phyloP scores from a whole-genome alignment of 2,113 vertebrate species.

The Alouatta palliata region DNA sequence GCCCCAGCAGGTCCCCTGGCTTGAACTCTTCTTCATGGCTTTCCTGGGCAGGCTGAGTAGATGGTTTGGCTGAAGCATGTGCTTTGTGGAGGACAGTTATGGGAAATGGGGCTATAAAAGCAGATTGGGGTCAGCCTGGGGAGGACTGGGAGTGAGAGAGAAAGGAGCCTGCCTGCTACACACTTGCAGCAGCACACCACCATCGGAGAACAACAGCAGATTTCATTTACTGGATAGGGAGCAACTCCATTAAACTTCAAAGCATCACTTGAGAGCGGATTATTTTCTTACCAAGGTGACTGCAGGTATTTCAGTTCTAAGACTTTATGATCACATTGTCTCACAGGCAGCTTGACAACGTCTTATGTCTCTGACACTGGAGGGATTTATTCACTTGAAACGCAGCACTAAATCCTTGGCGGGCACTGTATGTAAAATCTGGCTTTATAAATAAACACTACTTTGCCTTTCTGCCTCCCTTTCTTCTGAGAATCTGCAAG shows the following conservation, averaged over 20 bases:
- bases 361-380: constrained; percentile 77
- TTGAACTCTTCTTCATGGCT: not conserved
- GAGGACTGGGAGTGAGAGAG: not conserved
- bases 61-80: not conserved
- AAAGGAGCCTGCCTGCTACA: not conserved
- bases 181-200: not conserved
- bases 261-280: constrained; percentile 80
- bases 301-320: constrained; percentile 77
- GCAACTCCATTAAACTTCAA: constrained; percentile 79
- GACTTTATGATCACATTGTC: constrained; percentile 81
- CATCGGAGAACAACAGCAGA: not conserved
- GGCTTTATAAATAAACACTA: constrained; percentile 73
- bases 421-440: constrained; percentile 72
- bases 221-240: constrained; percentile 66
- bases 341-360: constrained; percentile 79
- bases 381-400: constrained; percentile 78
- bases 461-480: constrained; percentile 57
- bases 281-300: constrained; percentile 82
- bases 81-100: not conserved
- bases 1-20: accelerated
- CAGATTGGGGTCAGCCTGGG: constrained; percentile 51
- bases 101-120: constrained; percentile 43
- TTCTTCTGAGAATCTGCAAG: constrained; percentile 43
- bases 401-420: constrained; percentile 55
- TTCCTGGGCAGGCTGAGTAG: not conserved